Conservation (phyloP, 2,113 vertebrate genomes). For the Canis aureus region DNA sequence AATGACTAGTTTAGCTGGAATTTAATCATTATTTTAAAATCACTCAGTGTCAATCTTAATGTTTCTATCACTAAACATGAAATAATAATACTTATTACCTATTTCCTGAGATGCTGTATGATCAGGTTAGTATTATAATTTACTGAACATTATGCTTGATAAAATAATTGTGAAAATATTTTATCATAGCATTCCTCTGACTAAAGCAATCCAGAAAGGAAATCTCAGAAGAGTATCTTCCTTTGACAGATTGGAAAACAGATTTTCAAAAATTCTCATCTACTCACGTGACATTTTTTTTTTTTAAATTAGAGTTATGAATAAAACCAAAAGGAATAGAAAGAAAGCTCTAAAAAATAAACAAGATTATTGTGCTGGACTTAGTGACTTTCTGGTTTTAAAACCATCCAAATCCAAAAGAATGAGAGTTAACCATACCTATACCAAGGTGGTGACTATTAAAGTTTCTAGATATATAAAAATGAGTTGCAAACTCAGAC, state of each 20-base stretch:
- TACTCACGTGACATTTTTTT: neutral
- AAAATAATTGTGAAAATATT: constrained; percentile 62
- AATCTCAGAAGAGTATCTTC: constrained; percentile 18
- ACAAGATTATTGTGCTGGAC: neutral
- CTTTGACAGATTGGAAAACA: constrained; percentile 41
- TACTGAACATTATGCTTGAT: constrained; percentile 39
- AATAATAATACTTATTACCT: constrained; percentile 50
- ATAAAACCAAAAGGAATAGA: neutral
- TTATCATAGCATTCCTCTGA: neutral
- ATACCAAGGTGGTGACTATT: neutral
- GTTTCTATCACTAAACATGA: constrained; percentile 50
- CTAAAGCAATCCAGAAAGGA: constrained; percentile 7
- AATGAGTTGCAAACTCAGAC: neutral
- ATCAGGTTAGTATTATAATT: constrained; percentile 26
- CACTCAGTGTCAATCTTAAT: neutral
- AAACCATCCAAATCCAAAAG: constrained; percentile 27
- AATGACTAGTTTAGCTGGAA: constrained; percentile 54
- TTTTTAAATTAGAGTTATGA: neutral
- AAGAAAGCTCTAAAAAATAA: constrained; percentile 2
- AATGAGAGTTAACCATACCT: neutral
- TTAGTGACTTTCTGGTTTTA: constrained; percentile 31
- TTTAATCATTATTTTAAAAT: constrained; percentile 54
- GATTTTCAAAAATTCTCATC: constrained; percentile 54
- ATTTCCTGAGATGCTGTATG: constrained; percentile 60
- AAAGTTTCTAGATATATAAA: neutral